Base-by-base conservation (phyloP, 2,888 invertebrate species). In the Endotricha flammealis region DNA sequence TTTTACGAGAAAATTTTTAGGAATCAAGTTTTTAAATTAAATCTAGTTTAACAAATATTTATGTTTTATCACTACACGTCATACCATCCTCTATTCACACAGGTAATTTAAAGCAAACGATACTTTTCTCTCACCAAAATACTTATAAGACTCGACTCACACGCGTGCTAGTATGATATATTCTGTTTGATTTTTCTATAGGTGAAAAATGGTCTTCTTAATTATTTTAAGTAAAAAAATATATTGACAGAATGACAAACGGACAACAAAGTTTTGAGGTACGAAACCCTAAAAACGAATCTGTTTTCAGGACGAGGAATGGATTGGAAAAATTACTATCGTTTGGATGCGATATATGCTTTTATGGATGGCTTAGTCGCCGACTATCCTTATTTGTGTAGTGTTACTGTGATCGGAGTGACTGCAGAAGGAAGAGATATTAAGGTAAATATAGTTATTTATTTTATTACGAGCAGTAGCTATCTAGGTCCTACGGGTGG, bases 301-400 rank as follows among this genome's bases (percentile, higher is more conserved):
- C 29, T 32, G 9, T 8, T 50, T 41, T 2, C 53, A 71, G 66
- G 46, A 22, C 39, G 23, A 6, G 39, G 17, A 1, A 85, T 86
- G 79, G 76, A 86, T 42, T 86, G 85, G 85, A 57, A 56, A 4
- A 64, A 46, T 23, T 86, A 81, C 46, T 73, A 86, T 25, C 64
- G 76, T 2, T 49, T 86, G 36, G 64, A 65, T n/a, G 62, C 67
- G 0, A 82, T 86, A 16, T 77, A 85, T 42, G 50, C 48, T 0
- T 83, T 78, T 32, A 52, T 85, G 67, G 75, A 85, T 4, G 53
- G 44, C 20, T 58, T 86, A 32, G 71, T 58, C 0, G 22, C 29
- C 6, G 64, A 75, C 29, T 78, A 62, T 32, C 85, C 85, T 0
- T 68, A 75, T 31, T 50, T 83, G 24, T 83, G 83, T 41, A 46